phyloP scores from a whole-genome alignment of 2,797 vertebrate genomes.

The Galaxias olidus region DNA sequence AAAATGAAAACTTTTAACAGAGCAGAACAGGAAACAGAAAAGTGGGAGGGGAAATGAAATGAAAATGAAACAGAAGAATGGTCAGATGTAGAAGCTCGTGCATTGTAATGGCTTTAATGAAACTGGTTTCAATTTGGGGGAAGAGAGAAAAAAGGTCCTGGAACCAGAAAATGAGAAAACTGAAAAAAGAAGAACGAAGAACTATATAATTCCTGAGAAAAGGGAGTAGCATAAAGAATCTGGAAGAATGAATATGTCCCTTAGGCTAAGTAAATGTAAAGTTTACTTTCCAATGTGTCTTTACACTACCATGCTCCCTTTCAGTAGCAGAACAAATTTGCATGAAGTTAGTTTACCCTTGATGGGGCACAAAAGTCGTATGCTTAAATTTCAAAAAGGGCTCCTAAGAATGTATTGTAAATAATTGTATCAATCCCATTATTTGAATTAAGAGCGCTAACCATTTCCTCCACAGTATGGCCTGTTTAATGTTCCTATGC shows the following conservation, averaged over 20 bases:
- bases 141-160: conserved; percentile 85
- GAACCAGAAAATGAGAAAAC: conserved; percentile 93
- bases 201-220: conserved; percentile 96
- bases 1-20: conserved; percentile 94
- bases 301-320: conserved; percentile 79
- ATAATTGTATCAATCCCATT: conserved; percentile 39
- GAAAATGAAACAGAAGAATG: conserved; percentile 95
- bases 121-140: conserved; percentile 89
- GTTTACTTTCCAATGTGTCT: conserved; percentile 95
- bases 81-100: conserved; percentile 95
- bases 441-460: too few species aligned
- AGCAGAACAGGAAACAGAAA: conserved; percentile 98
- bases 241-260: conserved; percentile 98
- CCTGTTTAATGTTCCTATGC: conserved; percentile 27
- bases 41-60: conserved; percentile 94
- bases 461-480: conserved; percentile 86
- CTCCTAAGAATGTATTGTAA: conserved; percentile 50
- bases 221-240: conserved; percentile 94
- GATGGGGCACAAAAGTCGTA: conserved; percentile 81
- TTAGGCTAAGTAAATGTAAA: conserved; percentile 99
- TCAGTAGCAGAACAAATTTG: conserved; percentile 85
- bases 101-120: conserved; percentile 94
- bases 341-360: conserved; percentile 87
- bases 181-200: conserved; percentile 98
- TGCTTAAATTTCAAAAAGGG: conserved; percentile 43